Conservation (phyloP, 2,888 invertebrate genomes). For the Ernsta delagoae region DNA sequence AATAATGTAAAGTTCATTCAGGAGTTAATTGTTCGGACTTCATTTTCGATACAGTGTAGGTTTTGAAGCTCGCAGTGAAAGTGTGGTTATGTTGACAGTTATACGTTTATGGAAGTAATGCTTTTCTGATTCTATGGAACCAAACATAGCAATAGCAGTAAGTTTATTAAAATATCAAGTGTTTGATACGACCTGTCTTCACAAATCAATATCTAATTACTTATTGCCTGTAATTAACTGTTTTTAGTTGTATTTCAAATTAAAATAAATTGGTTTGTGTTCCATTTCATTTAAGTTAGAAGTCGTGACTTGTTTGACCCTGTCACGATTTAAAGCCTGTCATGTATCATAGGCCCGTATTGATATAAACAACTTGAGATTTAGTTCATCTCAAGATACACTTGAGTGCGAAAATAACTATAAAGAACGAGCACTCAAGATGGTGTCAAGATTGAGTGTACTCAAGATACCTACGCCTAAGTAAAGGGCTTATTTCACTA, state of each 20-base stretch:
- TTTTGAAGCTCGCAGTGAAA: conserved; percentile 55
- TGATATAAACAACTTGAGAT: no score
- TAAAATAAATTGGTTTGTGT: conserved; percentile 7
- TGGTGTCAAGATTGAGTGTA: no score
- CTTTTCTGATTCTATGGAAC: conserved; percentile 7
- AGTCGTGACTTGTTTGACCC: conserved; percentile 50
- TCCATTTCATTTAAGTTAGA: conserved; percentile 14
- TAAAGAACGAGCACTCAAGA: no score
- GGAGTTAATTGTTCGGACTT: conserved; percentile 27
- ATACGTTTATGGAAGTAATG: conserved; percentile 9
- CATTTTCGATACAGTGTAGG: conserved; percentile 19
- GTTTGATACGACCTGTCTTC: background rate
- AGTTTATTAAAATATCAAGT: background rate
- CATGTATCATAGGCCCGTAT: conserved; percentile 8
- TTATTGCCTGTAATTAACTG: background rate
- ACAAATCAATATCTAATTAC: background rate
- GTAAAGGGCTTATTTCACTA: no score
- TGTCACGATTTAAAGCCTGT: conserved; percentile 37
- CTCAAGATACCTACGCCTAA: no score
- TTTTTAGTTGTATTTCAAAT: conserved; percentile 14
- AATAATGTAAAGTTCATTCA: conserved; percentile 14
- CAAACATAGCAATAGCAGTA: conserved; percentile 1
- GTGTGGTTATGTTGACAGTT: conserved; percentile 75
- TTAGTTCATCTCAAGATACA: no score
- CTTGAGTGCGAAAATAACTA: no score